phyloP scores from a whole-genome alignment of 2,113 vertebrate genomes.

The Chamaetylas fuelleborni region DNA sequence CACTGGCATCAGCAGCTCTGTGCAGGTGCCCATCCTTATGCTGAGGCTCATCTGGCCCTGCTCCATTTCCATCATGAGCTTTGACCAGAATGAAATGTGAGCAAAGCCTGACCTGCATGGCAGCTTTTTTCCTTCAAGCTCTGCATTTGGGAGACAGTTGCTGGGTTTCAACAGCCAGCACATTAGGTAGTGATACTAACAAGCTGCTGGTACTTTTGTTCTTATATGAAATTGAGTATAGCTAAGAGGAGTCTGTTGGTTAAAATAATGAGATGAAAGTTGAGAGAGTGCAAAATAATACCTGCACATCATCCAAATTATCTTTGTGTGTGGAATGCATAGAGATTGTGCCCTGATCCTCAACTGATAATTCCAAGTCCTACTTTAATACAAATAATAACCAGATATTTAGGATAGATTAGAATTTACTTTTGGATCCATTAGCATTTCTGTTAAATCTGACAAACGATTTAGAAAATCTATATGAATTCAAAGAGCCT shows the following conservation, averaged over 20 bases:
- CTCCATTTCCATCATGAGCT: neutral
- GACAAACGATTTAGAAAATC: slow-evolving; percentile 39
- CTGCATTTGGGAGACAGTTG: neutral
- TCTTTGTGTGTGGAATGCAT: neutral
- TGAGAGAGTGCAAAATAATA: neutral
- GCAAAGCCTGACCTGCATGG: neutral
- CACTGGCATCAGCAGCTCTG: neutral
- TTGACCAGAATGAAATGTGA: neutral
- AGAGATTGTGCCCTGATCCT: neutral
- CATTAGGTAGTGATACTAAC: neutral
- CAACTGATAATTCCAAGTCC: neutral
- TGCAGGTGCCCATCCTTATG: neutral
- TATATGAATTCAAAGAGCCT: slow-evolving; percentile 51
- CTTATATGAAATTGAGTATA: neutral
- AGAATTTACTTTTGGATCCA: slow-evolving; percentile 50
- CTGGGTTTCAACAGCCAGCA: neutral
- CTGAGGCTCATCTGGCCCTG: neutral
- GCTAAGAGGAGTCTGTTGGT: neutral
- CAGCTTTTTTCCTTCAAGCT: neutral
- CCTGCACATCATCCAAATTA: neutral
- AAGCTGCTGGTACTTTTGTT: neutral
- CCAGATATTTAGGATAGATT: slow-evolving; percentile 39
- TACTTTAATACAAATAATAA: slow-evolving; percentile 43
- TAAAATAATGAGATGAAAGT: slow-evolving; percentile 29
- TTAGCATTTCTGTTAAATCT: slow-evolving; percentile 62